Evolutionary conservation across 2,797 vertebrate genomes (phyloP), one percentile per base, ranked within the genome.

Genomic region (Urophycis tenuis): DNA sequence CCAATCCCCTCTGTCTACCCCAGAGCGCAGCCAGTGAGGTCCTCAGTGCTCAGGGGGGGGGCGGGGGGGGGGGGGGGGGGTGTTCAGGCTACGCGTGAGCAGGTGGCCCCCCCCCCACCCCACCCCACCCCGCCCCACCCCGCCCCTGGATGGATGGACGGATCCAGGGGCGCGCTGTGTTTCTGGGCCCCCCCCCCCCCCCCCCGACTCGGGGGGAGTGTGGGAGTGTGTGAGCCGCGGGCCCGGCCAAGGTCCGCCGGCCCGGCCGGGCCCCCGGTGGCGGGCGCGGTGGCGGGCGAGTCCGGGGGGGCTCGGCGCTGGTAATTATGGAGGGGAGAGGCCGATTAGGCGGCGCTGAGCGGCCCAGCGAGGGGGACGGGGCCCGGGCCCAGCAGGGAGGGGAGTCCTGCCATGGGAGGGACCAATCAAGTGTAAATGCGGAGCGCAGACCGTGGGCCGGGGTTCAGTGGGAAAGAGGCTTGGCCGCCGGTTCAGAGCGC

Each of bases 401-500:
- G 90, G 90, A 93, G 91, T 93, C 93, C 91, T 94, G 93, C 94
- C 93, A 94, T 94, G 92, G 94, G 94, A 94, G 95, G 94, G 94
- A 94, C 95, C 96, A 97, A 96, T 96, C 95, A 95, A 95, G 95
- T 97, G 96, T 96, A 94, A 97, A 97, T 67, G 96, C 94, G 91
- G 94, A 94, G 95, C 93, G 92, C 93, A 95, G 95, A 93, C 95
- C 95, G 94, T 94, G 93, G 94, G 95, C 93, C 94, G 92, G 88
- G 94, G 95, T 95, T 98, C 95, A 96, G 96, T 96, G 95, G 95
- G 93, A 96, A 96, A 95, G 32, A 92, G 92, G 94, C 93, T 96
- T 96, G 95, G 95, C 96, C 93, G 92, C 93, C 92, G 93, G 94
- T 96, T 98, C 94, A 96, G 95, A 95, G 95, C 94, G 92, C 95